Conservation (phyloP, 2,888 invertebrate species). For the Neria commutata region DNA sequence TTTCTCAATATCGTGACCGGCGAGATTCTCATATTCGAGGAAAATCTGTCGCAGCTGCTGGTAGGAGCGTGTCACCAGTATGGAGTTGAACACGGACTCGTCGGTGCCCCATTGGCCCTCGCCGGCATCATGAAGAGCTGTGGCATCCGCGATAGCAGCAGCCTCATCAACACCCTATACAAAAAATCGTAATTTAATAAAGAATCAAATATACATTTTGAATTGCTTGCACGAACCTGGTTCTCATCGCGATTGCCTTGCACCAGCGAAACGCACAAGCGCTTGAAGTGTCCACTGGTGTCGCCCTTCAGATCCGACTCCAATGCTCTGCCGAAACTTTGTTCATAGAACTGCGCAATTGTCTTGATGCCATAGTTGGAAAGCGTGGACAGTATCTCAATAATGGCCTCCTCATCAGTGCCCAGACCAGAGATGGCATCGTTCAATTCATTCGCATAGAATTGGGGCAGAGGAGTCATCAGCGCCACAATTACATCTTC, state of each 20-base stretch:
- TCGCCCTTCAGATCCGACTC: constrained; percentile 90
- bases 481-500: constrained; percentile 89
- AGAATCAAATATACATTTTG: neutral
- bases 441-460: constrained; percentile 88
- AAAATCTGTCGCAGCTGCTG: constrained; percentile 87
- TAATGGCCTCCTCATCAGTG: constrained; percentile 88
- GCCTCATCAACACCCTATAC: constrained; percentile 76
- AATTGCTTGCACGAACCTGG: constrained; percentile 53
- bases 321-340: constrained; percentile 81
- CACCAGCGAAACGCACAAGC: constrained; percentile 84
- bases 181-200: neutral
- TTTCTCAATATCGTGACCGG: constrained; percentile 83
- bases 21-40: constrained; percentile 80
- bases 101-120: constrained; percentile 90
- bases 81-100: constrained; percentile 85
- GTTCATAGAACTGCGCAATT: constrained; percentile 82
- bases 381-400: constrained; percentile 90
- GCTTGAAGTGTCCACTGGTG: constrained; percentile 94
- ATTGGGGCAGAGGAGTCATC: constrained; percentile 88
- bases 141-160: constrained; percentile 82
- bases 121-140: constrained; percentile 76
- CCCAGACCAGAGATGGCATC: constrained; percentile 86
- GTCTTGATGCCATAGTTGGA: constrained; percentile 89
- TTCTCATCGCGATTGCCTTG: constrained; percentile 92
- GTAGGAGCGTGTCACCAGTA: constrained; percentile 86